A percentile compares a stretch with the other conserved stretches of the same genome.
Evolutionary conservation across 2,797 vertebrate genomes (phyloP).

Genomic region (Amazona ochrocephala): DNA sequence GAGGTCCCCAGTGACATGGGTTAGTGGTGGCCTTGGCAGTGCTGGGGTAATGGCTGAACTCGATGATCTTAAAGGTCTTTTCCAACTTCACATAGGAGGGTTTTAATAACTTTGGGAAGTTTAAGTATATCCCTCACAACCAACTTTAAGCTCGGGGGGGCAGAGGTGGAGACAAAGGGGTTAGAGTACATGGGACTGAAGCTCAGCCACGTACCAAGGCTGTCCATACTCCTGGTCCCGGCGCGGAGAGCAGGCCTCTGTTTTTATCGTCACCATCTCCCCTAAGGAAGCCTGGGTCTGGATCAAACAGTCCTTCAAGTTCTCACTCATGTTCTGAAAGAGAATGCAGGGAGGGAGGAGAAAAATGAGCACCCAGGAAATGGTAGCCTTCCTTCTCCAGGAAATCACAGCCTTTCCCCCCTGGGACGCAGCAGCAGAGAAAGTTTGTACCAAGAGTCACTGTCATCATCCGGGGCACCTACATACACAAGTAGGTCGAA

Average conservation of each 20-base stretch:
- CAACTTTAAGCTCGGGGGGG: background rate
- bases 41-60: background rate
- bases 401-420: conserved; percentile 17
- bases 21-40: background rate
- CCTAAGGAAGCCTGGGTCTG: conserved; percentile 78
- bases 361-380: conserved; percentile 42
- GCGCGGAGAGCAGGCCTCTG: conserved; percentile 76
- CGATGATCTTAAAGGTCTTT: background rate
- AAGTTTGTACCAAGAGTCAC: accelerated
- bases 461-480: background rate
- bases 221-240: conserved; percentile 81
- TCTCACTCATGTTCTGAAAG: conserved; percentile 83
- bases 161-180: background rate
- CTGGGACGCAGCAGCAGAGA: background rate
- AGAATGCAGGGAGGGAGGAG: conserved; percentile 14
- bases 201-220: conserved; percentile 73
- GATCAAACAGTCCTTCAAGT: conserved; percentile 82
- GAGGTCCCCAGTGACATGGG: background rate
- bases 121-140: background rate
- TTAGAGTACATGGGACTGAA: background rate
- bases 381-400: background rate
- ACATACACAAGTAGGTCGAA: background rate
- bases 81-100: background rate
- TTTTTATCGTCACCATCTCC: conserved; percentile 83
- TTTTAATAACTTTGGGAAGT: background rate